phyloP scores from a whole-genome alignment of 2,888 invertebrate species.

The Tipula vernalis region DNA sequence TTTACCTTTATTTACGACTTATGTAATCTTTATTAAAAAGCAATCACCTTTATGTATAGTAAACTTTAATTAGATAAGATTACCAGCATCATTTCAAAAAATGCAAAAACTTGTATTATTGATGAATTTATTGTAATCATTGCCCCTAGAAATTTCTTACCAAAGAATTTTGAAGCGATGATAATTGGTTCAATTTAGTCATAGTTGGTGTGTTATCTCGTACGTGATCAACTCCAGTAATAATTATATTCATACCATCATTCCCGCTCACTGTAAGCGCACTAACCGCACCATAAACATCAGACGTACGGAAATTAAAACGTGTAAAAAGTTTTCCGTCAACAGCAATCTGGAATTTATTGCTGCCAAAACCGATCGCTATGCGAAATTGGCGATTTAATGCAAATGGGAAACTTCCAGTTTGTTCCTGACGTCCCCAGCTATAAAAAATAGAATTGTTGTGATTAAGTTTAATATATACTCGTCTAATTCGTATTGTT shows the following conservation, averaged over 20 bases:
- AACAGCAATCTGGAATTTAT: slow-evolving; percentile 30
- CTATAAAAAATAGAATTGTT: slow-evolving; percentile 19
- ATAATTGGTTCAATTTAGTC: background rate
- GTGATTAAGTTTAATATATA: background rate
- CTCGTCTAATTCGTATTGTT: background rate
- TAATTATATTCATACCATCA: slow-evolving; percentile 29
- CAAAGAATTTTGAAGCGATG: background rate
- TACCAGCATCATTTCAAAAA: too few relatives aligned
- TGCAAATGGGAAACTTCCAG: slow-evolving; percentile 33
- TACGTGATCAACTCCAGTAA: slow-evolving; percentile 32
- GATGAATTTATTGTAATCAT: too few relatives aligned
- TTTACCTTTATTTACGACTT: too few relatives aligned
- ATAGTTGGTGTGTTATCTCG: slow-evolving; percentile 17
- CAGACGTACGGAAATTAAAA: slow-evolving; percentile 27
- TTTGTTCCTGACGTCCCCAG: slow-evolving; percentile 31
- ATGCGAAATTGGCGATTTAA: slow-evolving; percentile 33
- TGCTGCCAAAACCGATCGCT: slow-evolving; percentile 31
- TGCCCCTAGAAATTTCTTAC: background rate
- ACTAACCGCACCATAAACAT: slow-evolving; percentile 30
- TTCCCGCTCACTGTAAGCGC: slow-evolving; percentile 19
- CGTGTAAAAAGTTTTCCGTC: slow-evolving; percentile 30
- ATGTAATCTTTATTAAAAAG: too few relatives aligned
- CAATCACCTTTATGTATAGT: too few relatives aligned
- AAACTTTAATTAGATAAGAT: too few relatives aligned
- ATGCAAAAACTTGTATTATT: too few relatives aligned